Evolutionary conservation across 2,888 invertebrate genomes (phyloP).

Genomic region (Formica aserva): DNA sequence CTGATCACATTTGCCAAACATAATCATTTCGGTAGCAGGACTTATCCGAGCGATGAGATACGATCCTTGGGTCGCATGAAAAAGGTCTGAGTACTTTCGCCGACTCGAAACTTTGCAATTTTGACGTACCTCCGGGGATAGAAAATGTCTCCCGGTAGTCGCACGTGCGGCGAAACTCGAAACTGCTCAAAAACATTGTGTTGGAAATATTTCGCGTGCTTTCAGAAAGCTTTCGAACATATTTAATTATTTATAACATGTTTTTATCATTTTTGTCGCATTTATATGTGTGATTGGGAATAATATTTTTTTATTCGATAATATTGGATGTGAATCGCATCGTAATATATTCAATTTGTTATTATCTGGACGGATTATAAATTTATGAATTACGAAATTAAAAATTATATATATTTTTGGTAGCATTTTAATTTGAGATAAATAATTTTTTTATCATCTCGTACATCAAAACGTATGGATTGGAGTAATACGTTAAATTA

Average conservation of each 20-base stretch:
- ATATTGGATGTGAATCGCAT: background rate
- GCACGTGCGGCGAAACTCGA: slow-evolving; percentile 67
- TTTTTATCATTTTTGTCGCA: background rate
- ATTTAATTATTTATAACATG: slow-evolving; percentile 40
- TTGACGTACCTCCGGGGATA: slow-evolving; percentile 36
- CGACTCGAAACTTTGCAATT: slow-evolving; percentile 53
- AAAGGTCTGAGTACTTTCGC: slow-evolving; percentile 25
- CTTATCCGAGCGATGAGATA: slow-evolving; percentile 41
- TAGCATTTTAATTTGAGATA: background rate
- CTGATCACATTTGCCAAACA: slow-evolving; percentile 46
- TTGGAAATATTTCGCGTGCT: slow-evolving; percentile 20
- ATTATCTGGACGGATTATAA: background rate
- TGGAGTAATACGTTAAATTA: background rate
- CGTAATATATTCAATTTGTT: background rate
- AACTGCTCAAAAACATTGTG: background rate
- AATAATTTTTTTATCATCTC: background rate
- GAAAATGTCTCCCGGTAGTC: slow-evolving; percentile 51
- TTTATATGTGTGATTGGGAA: background rate
- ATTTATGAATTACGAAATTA: background rate
- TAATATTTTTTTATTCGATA: background rate
- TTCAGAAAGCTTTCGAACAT: slow-evolving; percentile 16
- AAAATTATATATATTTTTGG: background rate
- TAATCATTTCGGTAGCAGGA: slow-evolving; percentile 39
- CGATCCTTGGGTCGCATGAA: slow-evolving; percentile 35
- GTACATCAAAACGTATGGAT: background rate